Conservation (phyloP, 2,888 invertebrate genomes). For the Sialis lutaria region DNA sequence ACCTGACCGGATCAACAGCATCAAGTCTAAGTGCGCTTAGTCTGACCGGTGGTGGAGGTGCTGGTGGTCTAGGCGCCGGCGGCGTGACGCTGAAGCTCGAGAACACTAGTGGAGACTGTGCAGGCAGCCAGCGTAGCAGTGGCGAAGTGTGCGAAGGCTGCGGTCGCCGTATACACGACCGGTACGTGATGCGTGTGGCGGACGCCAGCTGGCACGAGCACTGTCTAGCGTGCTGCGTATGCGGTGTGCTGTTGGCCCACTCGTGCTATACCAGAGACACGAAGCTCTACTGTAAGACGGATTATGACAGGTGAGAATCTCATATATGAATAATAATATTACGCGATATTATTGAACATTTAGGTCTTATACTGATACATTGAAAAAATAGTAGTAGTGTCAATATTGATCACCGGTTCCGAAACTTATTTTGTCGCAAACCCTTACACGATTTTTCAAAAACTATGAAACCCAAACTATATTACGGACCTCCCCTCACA, state of each 20-base stretch:
- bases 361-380: background rate
- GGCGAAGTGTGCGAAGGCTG: conserved; percentile 89
- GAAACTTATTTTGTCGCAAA: too few species aligned
- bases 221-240: conserved; percentile 90
- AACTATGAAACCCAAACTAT: too few species aligned
- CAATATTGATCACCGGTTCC: too few species aligned
- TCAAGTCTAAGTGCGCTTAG: too few species aligned
- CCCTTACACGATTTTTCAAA: too few species aligned
- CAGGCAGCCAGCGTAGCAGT: conserved; percentile 36
- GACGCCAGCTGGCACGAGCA: conserved; percentile 94
- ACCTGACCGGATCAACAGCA: too few species aligned
- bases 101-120: background rate
- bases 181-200: conserved; percentile 86
- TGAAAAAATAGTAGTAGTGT: too few species aligned
- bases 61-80: background rate
- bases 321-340: background rate
- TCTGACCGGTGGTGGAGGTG: background rate
- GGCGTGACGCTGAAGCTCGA: background rate
- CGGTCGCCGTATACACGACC: conserved; percentile 85
- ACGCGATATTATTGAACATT: background rate
- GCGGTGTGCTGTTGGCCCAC: conserved; percentile 74
- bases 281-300: conserved; percentile 90
- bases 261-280: conserved; percentile 91
- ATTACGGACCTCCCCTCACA: too few species aligned
- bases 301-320: conserved; percentile 75